Conservation (phyloP, 30 jellyfish, hydroid and myxozoan genomes). For the Aurelia sp. region DNA sequence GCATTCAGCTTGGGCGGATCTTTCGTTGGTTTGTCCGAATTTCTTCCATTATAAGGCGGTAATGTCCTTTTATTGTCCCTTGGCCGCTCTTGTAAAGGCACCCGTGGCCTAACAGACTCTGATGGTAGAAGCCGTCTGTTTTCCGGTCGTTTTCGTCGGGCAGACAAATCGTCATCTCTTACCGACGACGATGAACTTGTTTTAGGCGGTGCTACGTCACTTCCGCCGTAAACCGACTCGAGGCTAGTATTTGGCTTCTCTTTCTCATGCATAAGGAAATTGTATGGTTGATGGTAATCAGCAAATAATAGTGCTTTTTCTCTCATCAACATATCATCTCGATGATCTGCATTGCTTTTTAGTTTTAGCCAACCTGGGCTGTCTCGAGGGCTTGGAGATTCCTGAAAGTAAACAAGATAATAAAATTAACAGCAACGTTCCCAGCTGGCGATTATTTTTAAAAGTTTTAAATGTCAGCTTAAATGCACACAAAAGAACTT, state of each 20-base stretch:
- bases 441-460: too few species aligned
- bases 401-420: constrained; percentile 17
- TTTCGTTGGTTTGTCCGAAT: not conserved
- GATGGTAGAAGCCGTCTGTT: constrained; percentile 31
- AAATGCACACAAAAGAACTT: too few species aligned
- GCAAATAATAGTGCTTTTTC: constrained; percentile 94
- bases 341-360: constrained; percentile 94
- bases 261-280: constrained; percentile 71
- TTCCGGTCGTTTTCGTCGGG: constrained; percentile 47
- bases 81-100: constrained; percentile 37
- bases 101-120: constrained; percentile 39
- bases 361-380: constrained; percentile 99
- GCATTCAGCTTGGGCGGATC: constrained; percentile 35
- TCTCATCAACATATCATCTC: constrained; percentile 73
- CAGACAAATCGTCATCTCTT: constrained; percentile 19
- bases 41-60: constrained; percentile 36
- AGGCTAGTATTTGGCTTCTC: constrained; percentile 91
- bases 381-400: constrained; percentile 91
- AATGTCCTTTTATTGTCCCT: constrained; percentile 35
- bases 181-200: constrained; percentile 45
- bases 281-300: constrained; percentile 95
- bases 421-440: too few species aligned
- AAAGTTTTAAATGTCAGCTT: too few species aligned
- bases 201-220: constrained; percentile 60
- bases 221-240: constrained; percentile 93